phyloP scores from a whole-genome alignment of 2,888 invertebrate genomes.

The Nemapogon koenigi region DNA sequence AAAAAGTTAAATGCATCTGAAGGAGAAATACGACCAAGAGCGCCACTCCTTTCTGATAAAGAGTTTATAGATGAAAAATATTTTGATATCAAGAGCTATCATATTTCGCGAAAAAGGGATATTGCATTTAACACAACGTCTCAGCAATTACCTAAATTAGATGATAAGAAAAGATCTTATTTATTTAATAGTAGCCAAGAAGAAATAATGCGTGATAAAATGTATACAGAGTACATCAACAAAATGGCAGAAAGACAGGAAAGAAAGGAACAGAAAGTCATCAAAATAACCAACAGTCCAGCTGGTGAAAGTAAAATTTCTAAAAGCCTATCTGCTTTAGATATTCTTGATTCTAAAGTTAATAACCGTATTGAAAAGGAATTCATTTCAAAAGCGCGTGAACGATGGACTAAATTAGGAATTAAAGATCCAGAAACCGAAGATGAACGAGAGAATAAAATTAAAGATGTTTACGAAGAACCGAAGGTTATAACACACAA shows the following conservation, averaged over 20 bases:
- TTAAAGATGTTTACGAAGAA: conserved; percentile 39
- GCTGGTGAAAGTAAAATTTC: conserved; percentile 29
- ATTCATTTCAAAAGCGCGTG: conserved; percentile 78
- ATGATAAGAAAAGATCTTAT: conserved; percentile 21
- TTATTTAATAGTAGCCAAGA: conserved; percentile 69
- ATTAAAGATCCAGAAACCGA: conserved; percentile 72
- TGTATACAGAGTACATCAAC: conserved; percentile 84
- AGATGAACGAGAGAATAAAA: conserved; percentile 48
- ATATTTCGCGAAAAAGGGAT: conserved; percentile 51
- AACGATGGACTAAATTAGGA: conserved; percentile 72
- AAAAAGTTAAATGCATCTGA: conserved; percentile 36
- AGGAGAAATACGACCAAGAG: conserved; percentile 33
- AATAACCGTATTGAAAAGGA: conserved; percentile 73
- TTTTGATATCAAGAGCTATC: conserved; percentile 36
- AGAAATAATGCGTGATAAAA: conserved; percentile 77
- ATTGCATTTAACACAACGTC: conserved; percentile 30
- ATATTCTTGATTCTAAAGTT: conserved; percentile 40
- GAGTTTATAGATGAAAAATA: conserved; percentile 25
- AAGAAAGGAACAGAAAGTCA: conserved; percentile 78
- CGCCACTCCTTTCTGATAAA: conserved; percentile 44
- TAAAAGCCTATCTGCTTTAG: conserved; percentile 42
- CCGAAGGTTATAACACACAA: conserved; percentile 53
- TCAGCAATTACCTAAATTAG: conserved; percentile 17
- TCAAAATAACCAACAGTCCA: conserved; percentile 73
- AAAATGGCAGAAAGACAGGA: conserved; percentile 81